Evolutionary conservation across 2,888 invertebrate species (phyloP).

Genomic region (Brachypalpus laphriformis): DNA sequence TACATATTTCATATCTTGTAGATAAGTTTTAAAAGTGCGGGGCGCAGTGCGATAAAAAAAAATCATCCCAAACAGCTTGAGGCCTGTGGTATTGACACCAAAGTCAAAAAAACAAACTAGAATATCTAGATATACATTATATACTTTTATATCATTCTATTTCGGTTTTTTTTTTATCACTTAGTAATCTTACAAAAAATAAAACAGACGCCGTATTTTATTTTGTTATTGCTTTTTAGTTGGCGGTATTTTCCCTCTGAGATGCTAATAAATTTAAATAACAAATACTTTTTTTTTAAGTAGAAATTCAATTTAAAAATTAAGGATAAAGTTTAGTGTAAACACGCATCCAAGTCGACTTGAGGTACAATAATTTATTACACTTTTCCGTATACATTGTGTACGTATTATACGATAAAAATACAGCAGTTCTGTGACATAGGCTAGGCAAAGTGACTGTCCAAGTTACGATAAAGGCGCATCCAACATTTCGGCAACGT

Average conservation of each 20-base stretch:
- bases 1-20: neutral
- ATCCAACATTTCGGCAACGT: too few relatives aligned
- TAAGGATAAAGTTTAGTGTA: neutral
- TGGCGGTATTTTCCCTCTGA: neutral
- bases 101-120: neutral
- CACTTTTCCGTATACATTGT: too few relatives aligned
- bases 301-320: neutral
- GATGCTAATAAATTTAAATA: neutral
- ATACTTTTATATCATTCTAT: neutral
- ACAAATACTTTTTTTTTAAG: too few relatives aligned
- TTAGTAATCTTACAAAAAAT: slow-evolving; percentile 14
- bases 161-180: neutral
- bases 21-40: neutral
- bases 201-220: neutral
- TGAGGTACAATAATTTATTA: too few relatives aligned
- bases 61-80: neutral
- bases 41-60: neutral
- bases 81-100: neutral
- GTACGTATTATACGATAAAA: too few relatives aligned
- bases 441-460: too few relatives aligned
- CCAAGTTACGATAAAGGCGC: too few relatives aligned
- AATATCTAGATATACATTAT: neutral
- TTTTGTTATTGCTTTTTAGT: neutral
- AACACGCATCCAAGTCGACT: neutral
- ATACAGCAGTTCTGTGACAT: too few relatives aligned